Evolutionary conservation across 1,140 invertebrate species (phyloP), one percentile per base, ranked within the genome.

Genomic region (Aphaenogaster ashmeadi): DNA sequence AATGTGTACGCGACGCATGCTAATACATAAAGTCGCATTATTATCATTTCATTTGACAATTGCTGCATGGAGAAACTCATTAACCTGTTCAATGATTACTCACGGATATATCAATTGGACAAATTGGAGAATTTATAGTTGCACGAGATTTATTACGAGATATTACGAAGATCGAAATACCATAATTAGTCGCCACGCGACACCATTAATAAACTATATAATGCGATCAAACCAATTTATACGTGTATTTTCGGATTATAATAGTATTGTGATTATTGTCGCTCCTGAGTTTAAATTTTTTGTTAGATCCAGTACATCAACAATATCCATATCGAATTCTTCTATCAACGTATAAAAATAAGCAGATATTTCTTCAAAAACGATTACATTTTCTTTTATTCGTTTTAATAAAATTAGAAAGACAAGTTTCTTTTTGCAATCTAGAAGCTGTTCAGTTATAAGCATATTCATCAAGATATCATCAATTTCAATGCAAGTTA

Each of bases 161-260:
- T 75, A 84, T 75, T 84, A 84, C 80, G 56, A 84, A 84, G 69
- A 84, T 84, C 69, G 54, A 75, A 84, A 60, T 75, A 75, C 41
- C 69, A 74, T 84, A 84, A 84, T 84, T 84, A 84, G 80, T 84
- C 54, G 69, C 18, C 66, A 72, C 41, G 69, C n/a, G 54, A 75
- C 54, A 84, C 52, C 54, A 84, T 83, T 83, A 83, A 74, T 83
- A 83, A 83, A 83, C 80, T 83, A 33, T 36, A 38, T 58, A 83
- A 80, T 41, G 52, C 41, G 54, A 83, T 83, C 41, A 36, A 83
- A 75, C 4, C 72, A 60, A 84, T 75, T 84, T 84, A 84, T 60
- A n/a, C 44, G 69, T 50, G 69, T 74, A 60, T 56, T 75, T 84
- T 74, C 38, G 54, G 41, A 75, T 84, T 84, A 84, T 7, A 38